Evolutionary conservation across 2,888 invertebrate genomes (phyloP), one percentile per base, ranked within the genome.

Genomic region (Nycteola revayana): DNA sequence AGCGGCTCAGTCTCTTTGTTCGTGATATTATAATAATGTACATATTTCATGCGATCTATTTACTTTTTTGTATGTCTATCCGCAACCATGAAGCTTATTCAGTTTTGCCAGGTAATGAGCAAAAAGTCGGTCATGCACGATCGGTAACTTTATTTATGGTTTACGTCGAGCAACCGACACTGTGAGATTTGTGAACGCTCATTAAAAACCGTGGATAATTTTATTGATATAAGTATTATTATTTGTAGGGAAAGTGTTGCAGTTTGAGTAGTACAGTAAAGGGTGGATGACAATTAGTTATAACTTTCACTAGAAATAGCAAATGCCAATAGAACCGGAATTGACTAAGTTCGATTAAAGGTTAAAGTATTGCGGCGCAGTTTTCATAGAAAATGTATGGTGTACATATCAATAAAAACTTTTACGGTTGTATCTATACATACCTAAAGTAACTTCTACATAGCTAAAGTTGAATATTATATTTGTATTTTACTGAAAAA

Each of bases 71-170:
- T 58, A 48, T 34, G 42, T 39, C 46, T 56, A 55, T 40, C 31
- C 31, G 31, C 38, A 51, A 52, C 42, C 49, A 58, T 57, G 40
- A 53, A 49, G 49, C 48, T 61, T 52, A 56, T 54, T 59, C 49
- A 49, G 51, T 54, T 60, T 57, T 47, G 51, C 50, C 45, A 47
- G 51, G 45, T 66, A 66, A 74, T 69, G 65, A 67, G 68, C 70
- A 74, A 74, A 71, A 73, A 71, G 43, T 61, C 42, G 42, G 59
- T 61, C 63, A 62, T 51, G 56, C 55, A 62, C 56, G 60, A 63
- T 50, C 49, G 45, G 43, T 25, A 55, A 42, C 49, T 55, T 52
- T 52, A 56, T 62, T 62, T 57, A 64, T 64, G 53, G 47, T 41
- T 49, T 47, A 46, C 34, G 17, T 5, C 36, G 41, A 55, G 37